Base-by-base conservation (phyloP, 2,797 vertebrate species). In the Botia almorhae region DNA sequence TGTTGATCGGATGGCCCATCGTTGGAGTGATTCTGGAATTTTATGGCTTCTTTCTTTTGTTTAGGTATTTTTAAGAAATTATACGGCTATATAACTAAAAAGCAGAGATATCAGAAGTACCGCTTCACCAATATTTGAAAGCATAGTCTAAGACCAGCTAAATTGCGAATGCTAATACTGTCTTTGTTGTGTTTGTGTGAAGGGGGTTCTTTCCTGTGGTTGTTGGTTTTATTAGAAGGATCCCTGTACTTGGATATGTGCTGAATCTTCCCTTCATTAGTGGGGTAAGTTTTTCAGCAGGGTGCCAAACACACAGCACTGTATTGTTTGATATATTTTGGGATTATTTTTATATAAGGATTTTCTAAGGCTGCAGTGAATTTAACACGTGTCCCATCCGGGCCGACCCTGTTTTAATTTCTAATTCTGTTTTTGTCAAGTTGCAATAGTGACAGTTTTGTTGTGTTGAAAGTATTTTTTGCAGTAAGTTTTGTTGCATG, bases 141-240 rank as follows among this genome's bases (percentile, higher is more conserved):
- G 56, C 56, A n/a, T 19, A 46, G 60, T 0, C 16, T 13, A 4
- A 33, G 43, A 8, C 14, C 1, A n/a, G n/a, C n/a, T n/a, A n/a
- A n/a, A n/a, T n/a, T n/a, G n/a, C n/a, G n/a, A n/a, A n/a, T n/a
- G n/a, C 8, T 56, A 17, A 16, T 12, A 6, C 1, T 36, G 3
- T 80, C 4, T 74, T 8, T 46, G 13, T 64, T 83, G 13, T 74
- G 11, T 61, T 55, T 63, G 13, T 73, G 8, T 67, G 12, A 29
- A 99, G 97, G 95, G 97, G 97, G 0, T 99, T 99, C 93, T 98
- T 99, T 88, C 98, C 98, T 56, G 97, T 99, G 65, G 94, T 96
- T 0, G 82, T 98, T 36, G 97, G 97, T 83, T 99, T 98, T 87
- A 97, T 99, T 89, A 95, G 97, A 89, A 96, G 98, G 95, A 95